Conservation (phyloP, 2,797 vertebrate species). For the Halcyon leucocephala region DNA sequence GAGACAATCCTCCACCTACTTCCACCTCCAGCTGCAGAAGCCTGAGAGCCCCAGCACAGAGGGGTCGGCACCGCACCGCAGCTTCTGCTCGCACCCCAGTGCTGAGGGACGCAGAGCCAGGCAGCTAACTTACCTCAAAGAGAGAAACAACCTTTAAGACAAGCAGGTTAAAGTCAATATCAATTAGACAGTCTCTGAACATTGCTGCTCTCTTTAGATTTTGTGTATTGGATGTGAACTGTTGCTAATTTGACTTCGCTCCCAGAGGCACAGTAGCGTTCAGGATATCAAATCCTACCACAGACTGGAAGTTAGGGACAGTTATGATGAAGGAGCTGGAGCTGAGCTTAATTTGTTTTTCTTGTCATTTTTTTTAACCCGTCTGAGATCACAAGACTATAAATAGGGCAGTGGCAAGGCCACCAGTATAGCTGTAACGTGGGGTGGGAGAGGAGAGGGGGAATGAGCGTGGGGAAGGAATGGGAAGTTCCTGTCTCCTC, state of each 20-base stretch:
- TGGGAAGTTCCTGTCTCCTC: not conserved
- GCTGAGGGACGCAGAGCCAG: fast-evolving
- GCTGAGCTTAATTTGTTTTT: not conserved
- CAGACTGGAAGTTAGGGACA: not conserved
- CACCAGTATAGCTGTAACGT: not conserved
- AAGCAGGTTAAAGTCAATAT: conserved; percentile 65
- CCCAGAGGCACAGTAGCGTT: not conserved
- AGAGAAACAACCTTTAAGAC: conserved; percentile 10
- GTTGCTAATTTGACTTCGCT: conserved; percentile 52
- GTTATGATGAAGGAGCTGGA: not conserved
- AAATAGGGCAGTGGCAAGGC: not conserved
- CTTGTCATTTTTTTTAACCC: not conserved
- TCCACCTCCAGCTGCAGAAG: not conserved
- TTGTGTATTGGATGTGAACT: conserved; percentile 54
- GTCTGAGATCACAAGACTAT: not conserved
- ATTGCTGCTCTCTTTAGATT: conserved; percentile 60
- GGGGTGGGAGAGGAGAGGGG: fast-evolving
- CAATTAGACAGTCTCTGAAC: conserved; percentile 66
- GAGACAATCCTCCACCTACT: not conserved
- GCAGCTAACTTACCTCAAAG: not conserved
- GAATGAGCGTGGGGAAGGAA: fast-evolving
- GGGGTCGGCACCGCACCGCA: fast-evolving
- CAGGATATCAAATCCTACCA: not conserved
- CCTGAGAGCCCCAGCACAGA: not conserved
- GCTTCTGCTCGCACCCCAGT: not conserved